phyloP scores from a whole-genome alignment of 2,797 vertebrate species.

The Siniperca undulata region DNA sequence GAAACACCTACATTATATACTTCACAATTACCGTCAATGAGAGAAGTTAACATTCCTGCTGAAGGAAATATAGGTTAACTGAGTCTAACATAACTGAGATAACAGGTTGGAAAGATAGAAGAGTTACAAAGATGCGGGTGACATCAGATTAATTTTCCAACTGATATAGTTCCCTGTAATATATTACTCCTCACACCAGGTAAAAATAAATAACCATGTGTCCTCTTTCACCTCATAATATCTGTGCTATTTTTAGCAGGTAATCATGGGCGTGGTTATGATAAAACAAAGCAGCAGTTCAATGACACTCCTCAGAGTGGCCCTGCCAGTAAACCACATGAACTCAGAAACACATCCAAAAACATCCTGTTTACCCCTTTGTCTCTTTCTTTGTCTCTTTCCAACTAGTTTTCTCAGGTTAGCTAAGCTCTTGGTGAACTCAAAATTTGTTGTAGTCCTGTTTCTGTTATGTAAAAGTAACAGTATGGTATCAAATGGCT shows the following conservation, averaged over 20 bases:
- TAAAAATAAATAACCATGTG: conserved; percentile 37
- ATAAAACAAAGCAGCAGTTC: conserved; percentile 39
- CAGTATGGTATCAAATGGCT: conserved; percentile 9
- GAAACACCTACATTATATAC: conserved; percentile 38
- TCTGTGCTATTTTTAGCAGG: conserved; percentile 24
- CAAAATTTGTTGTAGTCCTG: not conserved
- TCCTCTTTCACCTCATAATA: conserved; percentile 16
- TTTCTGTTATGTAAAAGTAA: conserved; percentile 15
- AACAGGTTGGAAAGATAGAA: not conserved
- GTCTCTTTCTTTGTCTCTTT: not conserved
- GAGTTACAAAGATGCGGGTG: not conserved
- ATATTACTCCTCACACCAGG: conserved; percentile 1
- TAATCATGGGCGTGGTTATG: conserved; percentile 36
- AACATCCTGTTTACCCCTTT: not conserved
- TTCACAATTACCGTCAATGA: conserved; percentile 49
- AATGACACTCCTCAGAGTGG: conserved; percentile 1
- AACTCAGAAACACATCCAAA: not conserved
- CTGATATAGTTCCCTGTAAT: not conserved
- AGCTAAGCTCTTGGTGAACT: not conserved
- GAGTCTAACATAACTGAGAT: conserved; percentile 3
- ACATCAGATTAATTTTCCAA: conserved; percentile 19
- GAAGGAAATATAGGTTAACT: conserved; percentile 14
- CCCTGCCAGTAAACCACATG: conserved; percentile 16
- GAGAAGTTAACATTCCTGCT: conserved; percentile 29
- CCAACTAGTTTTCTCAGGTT: not conserved